Conservation (phyloP, 2,797 vertebrate genomes). For the Squalus acanthias region DNA sequence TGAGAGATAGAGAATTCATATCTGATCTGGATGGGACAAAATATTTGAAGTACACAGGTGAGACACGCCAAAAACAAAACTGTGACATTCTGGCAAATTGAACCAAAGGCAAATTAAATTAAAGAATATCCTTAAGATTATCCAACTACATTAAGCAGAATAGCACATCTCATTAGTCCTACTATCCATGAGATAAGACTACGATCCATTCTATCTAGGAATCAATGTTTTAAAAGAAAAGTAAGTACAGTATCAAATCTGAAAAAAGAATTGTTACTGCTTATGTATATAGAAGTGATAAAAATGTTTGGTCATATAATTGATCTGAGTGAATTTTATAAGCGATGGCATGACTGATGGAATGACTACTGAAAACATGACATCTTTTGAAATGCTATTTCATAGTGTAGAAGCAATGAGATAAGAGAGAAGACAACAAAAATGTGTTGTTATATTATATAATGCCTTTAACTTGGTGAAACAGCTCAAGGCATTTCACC, state of each 20-base stretch:
- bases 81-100: neutral
- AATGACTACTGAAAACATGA: constrained; percentile 4
- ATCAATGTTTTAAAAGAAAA: neutral
- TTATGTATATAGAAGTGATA: neutral
- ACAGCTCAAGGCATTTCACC: neutral
- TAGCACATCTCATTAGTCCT: neutral
- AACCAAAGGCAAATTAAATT: neutral
- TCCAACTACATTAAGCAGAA: neutral
- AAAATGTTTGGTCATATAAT: neutral
- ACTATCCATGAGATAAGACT: neutral
- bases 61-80: neutral
- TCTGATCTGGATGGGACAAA: neutral
- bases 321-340: constrained; percentile 12
- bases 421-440: neutral
- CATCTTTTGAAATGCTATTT: neutral
- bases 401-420: neutral
- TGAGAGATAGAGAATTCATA: neutral
- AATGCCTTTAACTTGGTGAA: neutral
- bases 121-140: neutral
- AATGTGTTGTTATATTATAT: neutral
- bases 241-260: neutral
- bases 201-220: neutral
- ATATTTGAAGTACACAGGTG: neutral
- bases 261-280: neutral
- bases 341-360: neutral